Percentiles rank a stretch among this genome's conserved stretches.
Conservation (phyloP, 2,797 vertebrate species). For the Anableps anableps region DNA sequence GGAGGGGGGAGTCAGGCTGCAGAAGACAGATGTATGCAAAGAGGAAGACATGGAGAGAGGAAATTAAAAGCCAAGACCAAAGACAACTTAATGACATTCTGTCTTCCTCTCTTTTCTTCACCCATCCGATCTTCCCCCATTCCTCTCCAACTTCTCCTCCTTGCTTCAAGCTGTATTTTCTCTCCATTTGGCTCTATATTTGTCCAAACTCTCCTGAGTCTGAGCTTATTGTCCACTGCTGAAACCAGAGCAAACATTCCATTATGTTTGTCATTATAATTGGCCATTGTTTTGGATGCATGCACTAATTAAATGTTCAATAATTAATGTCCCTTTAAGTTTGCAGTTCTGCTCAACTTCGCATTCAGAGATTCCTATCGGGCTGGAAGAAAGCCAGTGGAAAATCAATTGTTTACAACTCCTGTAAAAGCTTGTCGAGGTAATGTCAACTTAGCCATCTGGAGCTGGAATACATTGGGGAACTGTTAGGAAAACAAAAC, state of each 20-base stretch:
- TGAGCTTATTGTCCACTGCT: conserved; percentile 3
- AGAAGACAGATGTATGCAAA: background rate
- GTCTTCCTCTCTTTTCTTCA: conserved; percentile 23
- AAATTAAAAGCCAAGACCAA: conserved; percentile 64
- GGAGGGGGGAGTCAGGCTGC: background rate
- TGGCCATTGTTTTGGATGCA: conserved; percentile 15
- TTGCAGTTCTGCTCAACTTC: conserved; percentile 7
- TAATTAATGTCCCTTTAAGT: conserved; percentile 18
- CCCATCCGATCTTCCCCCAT: conserved; percentile 3
- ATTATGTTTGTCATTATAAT: conserved; percentile 17
- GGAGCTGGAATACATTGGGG: conserved; percentile 1
- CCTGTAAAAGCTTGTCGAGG: background rate
- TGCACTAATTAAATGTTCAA: conserved; percentile 27
- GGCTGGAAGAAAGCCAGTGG: background rate
- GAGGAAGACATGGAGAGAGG: background rate
- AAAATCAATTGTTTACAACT: background rate
- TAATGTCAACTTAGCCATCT: conserved; percentile 2
- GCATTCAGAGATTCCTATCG: background rate
- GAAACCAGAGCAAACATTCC: conserved; percentile 8
- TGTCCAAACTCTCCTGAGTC: conserved; percentile 20
- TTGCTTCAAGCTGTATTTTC: conserved; percentile 9
- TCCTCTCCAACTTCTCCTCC: conserved; percentile 19
- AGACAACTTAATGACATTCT: conserved; percentile 66
- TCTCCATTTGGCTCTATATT: conserved; percentile 24
- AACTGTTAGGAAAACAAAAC: background rate